Percentiles rank a stretch among this genome's conserved stretches.
Evolutionary conservation across 2,113 vertebrate species (phyloP).

Genomic region (Elaphurus davidianus): DNA sequence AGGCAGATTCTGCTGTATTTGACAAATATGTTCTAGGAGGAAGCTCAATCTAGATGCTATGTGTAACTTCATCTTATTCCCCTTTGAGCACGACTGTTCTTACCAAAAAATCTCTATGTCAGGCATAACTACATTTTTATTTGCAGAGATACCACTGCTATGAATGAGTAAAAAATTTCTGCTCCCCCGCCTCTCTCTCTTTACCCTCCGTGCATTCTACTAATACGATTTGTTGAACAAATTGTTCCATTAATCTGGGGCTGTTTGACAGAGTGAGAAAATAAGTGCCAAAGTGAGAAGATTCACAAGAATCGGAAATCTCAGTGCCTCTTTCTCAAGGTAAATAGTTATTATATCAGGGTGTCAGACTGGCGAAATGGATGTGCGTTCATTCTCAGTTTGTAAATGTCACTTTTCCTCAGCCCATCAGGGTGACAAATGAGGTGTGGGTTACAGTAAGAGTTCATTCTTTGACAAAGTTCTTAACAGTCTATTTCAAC

Average conservation of each 20-base stretch:
- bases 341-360: constrained; percentile 99
- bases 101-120: constrained; percentile 90
- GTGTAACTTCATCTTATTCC: constrained; percentile 89
- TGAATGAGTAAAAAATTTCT: constrained; percentile 88
- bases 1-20: constrained; percentile 79
- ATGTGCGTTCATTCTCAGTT: constrained; percentile 93
- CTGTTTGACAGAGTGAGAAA: constrained; percentile 91
- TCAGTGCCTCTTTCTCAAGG: constrained; percentile 93
- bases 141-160: constrained; percentile 89
- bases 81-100: constrained; percentile 83
- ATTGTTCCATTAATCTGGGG: constrained; percentile 95
- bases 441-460: constrained; percentile 90
- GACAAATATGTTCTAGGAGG: constrained; percentile 84
- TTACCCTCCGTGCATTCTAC: constrained; percentile 89
- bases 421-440: constrained; percentile 97
- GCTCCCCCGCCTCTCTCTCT: constrained; percentile 86
- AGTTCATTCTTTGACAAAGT: constrained; percentile 90
- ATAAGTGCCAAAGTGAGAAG: constrained; percentile 89
- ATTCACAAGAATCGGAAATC: constrained; percentile 90
- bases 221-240: constrained; percentile 96
- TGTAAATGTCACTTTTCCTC: constrained; percentile 98
- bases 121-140: constrained; percentile 95
- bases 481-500: constrained; percentile 83
- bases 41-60: constrained; percentile 83
- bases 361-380: constrained; percentile 90